phyloP scores from a whole-genome alignment of 2,797 vertebrate genomes.

The Pipistrellus pipistrellus region DNA sequence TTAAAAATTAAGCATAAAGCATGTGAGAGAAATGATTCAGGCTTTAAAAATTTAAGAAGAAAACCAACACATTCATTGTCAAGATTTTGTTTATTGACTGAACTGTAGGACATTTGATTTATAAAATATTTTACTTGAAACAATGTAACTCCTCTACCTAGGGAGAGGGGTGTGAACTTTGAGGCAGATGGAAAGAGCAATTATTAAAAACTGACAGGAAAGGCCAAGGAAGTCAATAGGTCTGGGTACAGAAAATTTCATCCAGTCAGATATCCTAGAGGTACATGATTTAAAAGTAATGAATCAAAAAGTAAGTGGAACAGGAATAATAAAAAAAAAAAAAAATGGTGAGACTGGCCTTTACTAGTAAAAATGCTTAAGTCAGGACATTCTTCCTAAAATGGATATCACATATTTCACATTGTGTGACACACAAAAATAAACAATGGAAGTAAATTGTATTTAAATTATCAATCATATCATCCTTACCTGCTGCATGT shows the following conservation, averaged over 20 bases:
- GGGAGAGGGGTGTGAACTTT: not conserved
- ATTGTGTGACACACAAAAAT: not conserved
- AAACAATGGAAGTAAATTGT: not conserved
- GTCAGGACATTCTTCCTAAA: not conserved
- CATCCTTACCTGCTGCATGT: not conserved
- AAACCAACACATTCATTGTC: not conserved
- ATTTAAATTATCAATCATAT: not conserved
- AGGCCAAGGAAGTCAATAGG: not conserved
- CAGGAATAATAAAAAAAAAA: not conserved
- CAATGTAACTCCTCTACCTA: not conserved
- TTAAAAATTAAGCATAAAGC: not conserved
- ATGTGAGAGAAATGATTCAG: not conserved
- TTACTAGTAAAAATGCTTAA: not conserved
- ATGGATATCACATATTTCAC: not conserved
- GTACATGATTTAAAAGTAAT: not conserved
- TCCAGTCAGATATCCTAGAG: not conserved
- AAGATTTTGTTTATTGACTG: not conserved
- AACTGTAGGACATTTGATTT: not conserved
- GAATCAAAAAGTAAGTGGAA: not conserved
- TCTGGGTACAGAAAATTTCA: not conserved
- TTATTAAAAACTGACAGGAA: not conserved
- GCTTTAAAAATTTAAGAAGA: slow-evolving; percentile 9
- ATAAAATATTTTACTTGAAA: not conserved
- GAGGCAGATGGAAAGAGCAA: not conserved
- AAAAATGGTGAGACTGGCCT: not conserved